Evolutionary conservation across 2,113 vertebrate genomes (phyloP), one percentile per base, ranked within the genome.

Genomic region (Oceanodroma tethys): DNA sequence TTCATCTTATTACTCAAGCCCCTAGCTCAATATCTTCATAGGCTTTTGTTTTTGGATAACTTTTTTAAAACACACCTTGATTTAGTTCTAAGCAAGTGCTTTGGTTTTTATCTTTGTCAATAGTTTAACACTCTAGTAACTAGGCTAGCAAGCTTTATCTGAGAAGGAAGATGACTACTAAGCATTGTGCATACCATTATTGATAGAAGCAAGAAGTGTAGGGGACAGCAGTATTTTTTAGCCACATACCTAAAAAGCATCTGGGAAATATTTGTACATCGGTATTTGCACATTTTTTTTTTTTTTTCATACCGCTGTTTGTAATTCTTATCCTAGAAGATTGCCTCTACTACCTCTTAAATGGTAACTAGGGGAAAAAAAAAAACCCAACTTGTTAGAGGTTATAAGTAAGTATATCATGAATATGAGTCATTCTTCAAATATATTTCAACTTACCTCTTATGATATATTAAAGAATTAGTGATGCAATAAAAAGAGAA

Each of bases 321-420:
- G 1, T 34, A 83, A n/a, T 43, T 10, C 4, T 92, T 83, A 25
- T 58, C 3, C 6, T 34, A 25, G 10, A 60, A 65, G 27, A 20
- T 11, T 72, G 5, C 1, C 1, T 50, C 17, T 71, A 29, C 32
- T 90, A 16, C 9, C 0, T 0, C 20, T 36, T 59, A 50, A 9
- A 27, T 42, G 22, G 12, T 47, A 43, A 16, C 18, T 56, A 55
- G 21, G 6, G 13, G 9, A 19, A 73, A 42, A 73, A 73, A 42
- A 73, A 34, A 45, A 7, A 0, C 2, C 2, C 9, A 47, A 7
- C 11, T 42, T 90, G 2, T 78, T 85, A 60, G 29, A 86, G 22
- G 6, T 87, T 66, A 34, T 55, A 59, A 53, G 42, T 81, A 81
- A 70, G 13, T 38, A 45, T 89, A 8, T 53, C 72, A 66, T 40